Evolutionary conservation across 2,888 invertebrate species (phyloP).

Genomic region (Thymelicus lineola): DNA sequence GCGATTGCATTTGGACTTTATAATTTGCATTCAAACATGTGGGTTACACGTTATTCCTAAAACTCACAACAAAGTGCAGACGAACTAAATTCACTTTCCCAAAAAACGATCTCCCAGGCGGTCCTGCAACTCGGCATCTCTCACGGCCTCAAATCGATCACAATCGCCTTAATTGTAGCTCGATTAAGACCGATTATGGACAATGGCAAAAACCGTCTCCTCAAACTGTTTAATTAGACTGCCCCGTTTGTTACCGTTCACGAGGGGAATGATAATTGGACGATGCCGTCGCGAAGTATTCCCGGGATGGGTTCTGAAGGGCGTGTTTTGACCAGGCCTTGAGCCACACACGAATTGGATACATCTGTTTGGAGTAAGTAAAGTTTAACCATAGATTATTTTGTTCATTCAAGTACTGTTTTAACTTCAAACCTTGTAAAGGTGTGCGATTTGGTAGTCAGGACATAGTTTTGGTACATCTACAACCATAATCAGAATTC

Average conservation of each 20-base stretch:
- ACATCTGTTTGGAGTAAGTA: not conserved
- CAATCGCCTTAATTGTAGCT: conserved; percentile 66
- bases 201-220: conserved; percentile 59
- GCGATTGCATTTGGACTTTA: no score
- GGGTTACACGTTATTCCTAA: no score
- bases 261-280: conserved; percentile 39
- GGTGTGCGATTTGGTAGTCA: no score
- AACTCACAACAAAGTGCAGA: not conserved
- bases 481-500: no score
- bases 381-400: not conserved
- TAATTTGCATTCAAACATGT: no score
- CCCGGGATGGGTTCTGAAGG: conserved; percentile 19
- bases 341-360: conserved; percentile 27
- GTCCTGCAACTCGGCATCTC: conserved; percentile 53
- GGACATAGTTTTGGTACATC: no score
- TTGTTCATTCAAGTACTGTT: no score
- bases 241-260: conserved; percentile 42
- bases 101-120: conserved; percentile 52
- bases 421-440: no score
- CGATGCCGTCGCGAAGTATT: conserved; percentile 23
- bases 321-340: not conserved
- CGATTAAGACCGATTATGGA: conserved; percentile 67
- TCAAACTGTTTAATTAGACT: conserved; percentile 60
- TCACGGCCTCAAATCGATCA: conserved; percentile 59
- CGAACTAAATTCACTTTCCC: conserved; percentile 32